Evolutionary conservation across 2,888 invertebrate genomes (phyloP).

Genomic region (Tanytarsus gracilentus): DNA sequence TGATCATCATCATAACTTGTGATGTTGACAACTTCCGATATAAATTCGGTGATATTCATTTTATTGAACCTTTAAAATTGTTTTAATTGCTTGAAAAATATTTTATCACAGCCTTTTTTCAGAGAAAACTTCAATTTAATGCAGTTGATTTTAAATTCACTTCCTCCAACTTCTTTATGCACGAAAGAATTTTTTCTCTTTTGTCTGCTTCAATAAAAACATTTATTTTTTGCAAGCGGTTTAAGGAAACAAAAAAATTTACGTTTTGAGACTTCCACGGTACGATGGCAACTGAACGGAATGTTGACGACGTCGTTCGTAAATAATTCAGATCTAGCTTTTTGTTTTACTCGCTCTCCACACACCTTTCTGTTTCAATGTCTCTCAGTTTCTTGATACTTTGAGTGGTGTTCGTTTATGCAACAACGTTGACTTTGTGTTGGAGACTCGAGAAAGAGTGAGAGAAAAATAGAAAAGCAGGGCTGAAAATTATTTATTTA

Average conservation of each 20-base stretch:
- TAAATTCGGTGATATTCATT: neutral
- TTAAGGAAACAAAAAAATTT: neutral
- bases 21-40: conserved; percentile 46
- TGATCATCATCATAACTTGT: conserved; percentile 30
- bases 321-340: conserved; percentile 15
- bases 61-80: neutral
- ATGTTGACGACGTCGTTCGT: neutral
- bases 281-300: conserved; percentile 8
- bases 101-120: conserved; percentile 16
- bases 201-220: neutral
- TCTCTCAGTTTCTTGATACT: too few species aligned
- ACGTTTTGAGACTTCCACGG: neutral
- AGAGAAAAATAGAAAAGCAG: too few species aligned
- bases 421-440: too few species aligned
- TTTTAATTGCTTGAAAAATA: neutral
- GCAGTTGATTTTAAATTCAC: neutral
- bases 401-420: too few species aligned
- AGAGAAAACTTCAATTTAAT: too few species aligned
- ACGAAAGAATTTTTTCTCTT: neutral
- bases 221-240: neutral
- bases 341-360: conserved; percentile 8
- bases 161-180: neutral
- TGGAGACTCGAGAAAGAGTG: too few species aligned
- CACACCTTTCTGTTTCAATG: neutral
- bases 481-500: too few species aligned